These are phyloP conservation scores for Pluvialis apricaria DNA, from an alignment of 2,113 vertebrate species.

Conservation along the genomic window DNA sequence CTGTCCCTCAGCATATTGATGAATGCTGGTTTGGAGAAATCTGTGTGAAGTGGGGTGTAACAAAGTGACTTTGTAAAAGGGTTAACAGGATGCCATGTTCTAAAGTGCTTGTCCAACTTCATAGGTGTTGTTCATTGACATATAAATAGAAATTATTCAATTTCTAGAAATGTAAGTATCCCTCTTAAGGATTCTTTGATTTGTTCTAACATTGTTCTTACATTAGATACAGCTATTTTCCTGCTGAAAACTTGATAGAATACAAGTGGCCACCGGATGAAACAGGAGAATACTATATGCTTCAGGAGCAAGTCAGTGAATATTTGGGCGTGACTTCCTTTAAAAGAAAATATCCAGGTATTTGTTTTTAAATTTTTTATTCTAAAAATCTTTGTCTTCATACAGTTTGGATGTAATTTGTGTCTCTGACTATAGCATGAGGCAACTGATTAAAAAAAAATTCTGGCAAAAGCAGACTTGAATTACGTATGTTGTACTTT, in stretches of 20 bases:
- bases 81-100: neutral
- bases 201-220: neutral
- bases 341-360: slow-evolving; percentile 98
- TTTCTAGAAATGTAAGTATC: neutral
- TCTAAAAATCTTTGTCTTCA: neutral
- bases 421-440: neutral
- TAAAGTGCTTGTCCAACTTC: neutral
- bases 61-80: neutral
- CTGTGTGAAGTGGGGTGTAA: neutral
- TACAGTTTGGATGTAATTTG: neutral
- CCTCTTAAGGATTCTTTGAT: neutral
- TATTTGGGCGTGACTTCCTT: slow-evolving; percentile 98
- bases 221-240: slow-evolving; percentile 91
- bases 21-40: neutral
- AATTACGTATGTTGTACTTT: neutral
- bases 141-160: neutral
- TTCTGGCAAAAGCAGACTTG: neutral
- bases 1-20: neutral
- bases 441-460: neutral
- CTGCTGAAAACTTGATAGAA: slow-evolving; percentile 95
- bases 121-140: neutral
- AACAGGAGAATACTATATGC: slow-evolving; percentile 96
- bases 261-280: slow-evolving; percentile 98
- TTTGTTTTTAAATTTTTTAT: neutral
- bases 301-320: slow-evolving; percentile 98